phyloP scores from a whole-genome alignment of 2,797 vertebrate species.

The Pseudochaenichthys georgianus region DNA sequence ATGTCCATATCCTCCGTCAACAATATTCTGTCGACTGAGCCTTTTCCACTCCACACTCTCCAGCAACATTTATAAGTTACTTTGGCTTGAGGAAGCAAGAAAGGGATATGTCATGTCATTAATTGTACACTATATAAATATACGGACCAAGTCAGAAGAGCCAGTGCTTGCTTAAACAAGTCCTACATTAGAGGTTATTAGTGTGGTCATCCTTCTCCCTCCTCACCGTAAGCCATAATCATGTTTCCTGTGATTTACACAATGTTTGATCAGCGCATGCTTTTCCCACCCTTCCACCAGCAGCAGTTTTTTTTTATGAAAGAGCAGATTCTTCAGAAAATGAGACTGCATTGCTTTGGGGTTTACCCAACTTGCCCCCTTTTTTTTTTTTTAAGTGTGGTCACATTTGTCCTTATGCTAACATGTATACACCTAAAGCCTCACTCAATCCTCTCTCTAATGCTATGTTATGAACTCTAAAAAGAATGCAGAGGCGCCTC shows the following conservation, averaged over 20 bases:
- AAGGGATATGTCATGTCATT: conserved; percentile 17
- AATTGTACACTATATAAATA: conserved; percentile 36
- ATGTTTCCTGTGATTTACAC: conserved; percentile 78
- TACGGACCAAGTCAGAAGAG: conserved; percentile 1
- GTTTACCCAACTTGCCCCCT: conserved; percentile 35
- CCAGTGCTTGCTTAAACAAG: neutral
- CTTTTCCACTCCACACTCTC: conserved; percentile 50
- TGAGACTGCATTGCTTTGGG: conserved; percentile 21
- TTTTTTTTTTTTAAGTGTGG: conserved; percentile 44
- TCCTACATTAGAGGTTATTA: conserved; percentile 15
- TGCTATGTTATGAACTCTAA: conserved; percentile 57
- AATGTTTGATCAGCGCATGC: conserved; percentile 74
- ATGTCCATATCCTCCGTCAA: conserved; percentile 57
- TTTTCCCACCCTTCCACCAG: conserved; percentile 55
- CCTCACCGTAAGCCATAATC: conserved; percentile 74
- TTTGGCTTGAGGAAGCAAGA: conserved; percentile 7
- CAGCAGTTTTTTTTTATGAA: conserved; percentile 20
- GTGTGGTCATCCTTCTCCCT: conserved; percentile 15
- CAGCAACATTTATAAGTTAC: conserved; percentile 19
- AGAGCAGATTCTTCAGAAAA: conserved; percentile 13
- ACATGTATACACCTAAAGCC: conserved; percentile 57
- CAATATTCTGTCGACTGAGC: conserved; percentile 62
- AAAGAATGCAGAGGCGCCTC: conserved; percentile 53
- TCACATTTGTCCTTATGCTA: conserved; percentile 50
- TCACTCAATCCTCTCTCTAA: conserved; percentile 53